Conservation (phyloP, 2,113 vertebrate species). For the Romanogobio albipinnatus region DNA sequence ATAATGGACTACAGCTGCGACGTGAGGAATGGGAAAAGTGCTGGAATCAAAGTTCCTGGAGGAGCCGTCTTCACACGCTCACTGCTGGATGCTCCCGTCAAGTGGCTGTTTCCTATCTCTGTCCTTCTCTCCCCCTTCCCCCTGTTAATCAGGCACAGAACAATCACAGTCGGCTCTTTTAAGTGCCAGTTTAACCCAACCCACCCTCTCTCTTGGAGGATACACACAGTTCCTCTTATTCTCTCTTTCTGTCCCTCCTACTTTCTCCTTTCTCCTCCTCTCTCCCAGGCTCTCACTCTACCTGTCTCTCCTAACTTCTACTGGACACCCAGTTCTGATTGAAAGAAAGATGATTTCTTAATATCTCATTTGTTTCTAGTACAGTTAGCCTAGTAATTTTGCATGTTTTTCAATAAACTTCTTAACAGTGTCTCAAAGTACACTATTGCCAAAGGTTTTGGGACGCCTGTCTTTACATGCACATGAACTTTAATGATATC, state of each 20-base stretch:
- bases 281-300: constrained; percentile 19
- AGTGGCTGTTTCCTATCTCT: constrained; percentile 16
- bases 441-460: no score
- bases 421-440: background rate
- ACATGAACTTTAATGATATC: no score
- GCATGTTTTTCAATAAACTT: background rate
- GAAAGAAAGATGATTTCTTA: no score
- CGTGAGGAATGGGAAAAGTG: constrained; percentile 7
- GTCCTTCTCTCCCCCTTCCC: background rate
- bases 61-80: constrained; percentile 4
- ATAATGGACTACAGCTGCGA: constrained; percentile 57
- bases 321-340: background rate
- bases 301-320: constrained; percentile 14
- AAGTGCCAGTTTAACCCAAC: constrained; percentile 73
- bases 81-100: constrained; percentile 38
- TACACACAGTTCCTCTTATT: constrained; percentile 37
- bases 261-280: constrained; percentile 17
- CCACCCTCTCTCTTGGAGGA: constrained; percentile 65
- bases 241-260: constrained; percentile 20
- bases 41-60: constrained; percentile 27
- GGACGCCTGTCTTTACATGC: no score
- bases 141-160: constrained; percentile 55
- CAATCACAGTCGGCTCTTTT: constrained; percentile 64
- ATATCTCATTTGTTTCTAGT: background rate
- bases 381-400: background rate